Conservation (phyloP, 2,797 vertebrate species). For the Megaceryle alcyon region DNA sequence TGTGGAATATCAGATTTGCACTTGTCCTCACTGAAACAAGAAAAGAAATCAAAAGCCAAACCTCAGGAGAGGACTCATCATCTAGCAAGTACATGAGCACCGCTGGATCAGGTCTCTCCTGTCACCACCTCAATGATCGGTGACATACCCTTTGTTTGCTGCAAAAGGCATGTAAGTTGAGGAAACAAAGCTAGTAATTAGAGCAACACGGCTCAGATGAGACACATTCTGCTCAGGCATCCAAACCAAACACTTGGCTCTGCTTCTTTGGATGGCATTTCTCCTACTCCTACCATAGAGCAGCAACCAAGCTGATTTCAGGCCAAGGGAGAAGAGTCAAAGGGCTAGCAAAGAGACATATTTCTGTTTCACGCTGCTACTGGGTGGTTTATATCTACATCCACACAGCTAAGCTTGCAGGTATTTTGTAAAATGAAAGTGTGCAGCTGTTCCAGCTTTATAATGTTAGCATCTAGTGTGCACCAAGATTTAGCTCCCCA, state of each 20-base stretch:
- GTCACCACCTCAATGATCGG: conserved; percentile 13
- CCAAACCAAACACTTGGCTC: conserved; percentile 69
- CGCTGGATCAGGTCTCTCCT: conserved; percentile 22
- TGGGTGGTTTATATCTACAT: background rate
- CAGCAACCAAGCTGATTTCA: conserved; percentile 41
- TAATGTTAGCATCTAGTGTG: background rate
- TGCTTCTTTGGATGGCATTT: conserved; percentile 58
- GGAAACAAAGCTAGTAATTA: conserved; percentile 51
- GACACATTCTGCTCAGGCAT: conserved; percentile 27
- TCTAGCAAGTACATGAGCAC: background rate
- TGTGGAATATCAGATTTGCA: background rate
- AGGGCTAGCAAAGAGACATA: background rate
- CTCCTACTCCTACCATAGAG: conserved; percentile 34
- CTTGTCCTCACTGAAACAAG: background rate
- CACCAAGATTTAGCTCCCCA: background rate
- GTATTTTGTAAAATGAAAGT: background rate
- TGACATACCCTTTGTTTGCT: conserved; percentile 46
- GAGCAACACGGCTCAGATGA: conserved; percentile 27
- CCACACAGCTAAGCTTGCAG: background rate
- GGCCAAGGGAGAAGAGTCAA: background rate
- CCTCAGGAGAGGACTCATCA: background rate
- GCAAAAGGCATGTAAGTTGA: conserved; percentile 22
- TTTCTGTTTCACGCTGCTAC: background rate
- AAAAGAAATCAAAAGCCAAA: background rate
- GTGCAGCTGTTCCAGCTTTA: background rate